Evolutionary conservation across 2,888 invertebrate species (phyloP).

Genomic region (Antitype chi): DNA sequence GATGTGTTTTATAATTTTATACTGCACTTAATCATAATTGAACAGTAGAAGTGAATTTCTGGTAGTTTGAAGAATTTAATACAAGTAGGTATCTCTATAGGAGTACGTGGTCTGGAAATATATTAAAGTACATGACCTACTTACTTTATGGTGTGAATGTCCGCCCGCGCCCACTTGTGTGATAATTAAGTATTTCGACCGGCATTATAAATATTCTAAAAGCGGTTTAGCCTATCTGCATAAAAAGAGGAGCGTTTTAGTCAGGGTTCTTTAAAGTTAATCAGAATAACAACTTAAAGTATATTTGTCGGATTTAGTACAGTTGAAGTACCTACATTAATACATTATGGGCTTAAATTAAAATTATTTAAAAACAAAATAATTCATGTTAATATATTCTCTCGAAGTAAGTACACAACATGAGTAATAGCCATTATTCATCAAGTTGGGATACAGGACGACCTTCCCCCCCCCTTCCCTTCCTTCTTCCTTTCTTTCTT

Average conservation of each 20-base stretch:
- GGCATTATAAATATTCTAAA: constrained; percentile 22
- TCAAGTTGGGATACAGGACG: constrained; percentile 20
- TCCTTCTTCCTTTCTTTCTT: too few species aligned
- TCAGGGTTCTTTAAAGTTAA: neutral
- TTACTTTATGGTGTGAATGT: constrained; percentile 42
- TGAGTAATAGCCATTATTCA: constrained; percentile 50
- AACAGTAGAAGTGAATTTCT: neutral
- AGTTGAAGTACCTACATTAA: neutral
- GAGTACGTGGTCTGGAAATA: constrained; percentile 7
- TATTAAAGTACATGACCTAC: constrained; percentile 41
- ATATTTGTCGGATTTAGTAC: neutral
- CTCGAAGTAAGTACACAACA: constrained; percentile 10
- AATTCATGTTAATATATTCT: constrained; percentile 38
- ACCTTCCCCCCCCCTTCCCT: too few species aligned
- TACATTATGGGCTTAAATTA: neutral
- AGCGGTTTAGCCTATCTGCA: constrained; percentile 12
- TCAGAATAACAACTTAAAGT: neutral
- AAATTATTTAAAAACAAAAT: constrained; percentile 7
- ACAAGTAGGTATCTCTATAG: neutral
- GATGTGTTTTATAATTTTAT: neutral
- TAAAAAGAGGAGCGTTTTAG: constrained; percentile 4
- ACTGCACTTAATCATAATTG: neutral
- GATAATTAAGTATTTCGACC: constrained; percentile 33
- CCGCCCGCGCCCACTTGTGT: constrained; percentile 26
- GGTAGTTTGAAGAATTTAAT: neutral